A percentile compares a stretch with the other conserved stretches of the same genome.
Conservation (phyloP, 2,113 vertebrate species). For the Lampris megalopsis region DNA sequence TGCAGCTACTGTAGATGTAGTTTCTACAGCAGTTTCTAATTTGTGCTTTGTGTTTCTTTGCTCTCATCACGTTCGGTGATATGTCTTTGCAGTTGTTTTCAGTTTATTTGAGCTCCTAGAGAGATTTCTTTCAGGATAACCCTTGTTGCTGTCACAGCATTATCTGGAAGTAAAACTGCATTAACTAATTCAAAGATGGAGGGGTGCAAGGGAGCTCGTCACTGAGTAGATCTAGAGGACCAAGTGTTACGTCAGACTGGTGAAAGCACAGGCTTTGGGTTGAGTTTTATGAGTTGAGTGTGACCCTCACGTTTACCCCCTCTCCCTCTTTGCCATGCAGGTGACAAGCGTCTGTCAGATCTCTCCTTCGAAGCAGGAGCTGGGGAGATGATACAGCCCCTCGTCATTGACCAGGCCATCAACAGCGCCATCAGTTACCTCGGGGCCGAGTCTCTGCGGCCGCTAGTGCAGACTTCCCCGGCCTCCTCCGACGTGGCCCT, state of each 20-base stretch:
- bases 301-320: constrained; percentile 1
- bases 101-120: too few species aligned
- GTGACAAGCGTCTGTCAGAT: constrained; percentile 93
- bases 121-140: too few species aligned
- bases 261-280: background rate
- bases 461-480: constrained; percentile 93
- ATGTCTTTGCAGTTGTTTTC: too few species aligned
- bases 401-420: constrained; percentile 98
- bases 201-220: too few species aligned
- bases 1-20: too few species aligned
- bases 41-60: too few species aligned
- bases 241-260: background rate
- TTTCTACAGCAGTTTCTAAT: too few species aligned
- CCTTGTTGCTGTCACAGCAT: too few species aligned
- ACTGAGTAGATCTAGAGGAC: too few species aligned
- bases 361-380: constrained; percentile 87
- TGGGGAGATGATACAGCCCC: constrained; percentile 92
- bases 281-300: background rate
- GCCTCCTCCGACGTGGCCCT: constrained; percentile 87
- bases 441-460: constrained; percentile 95
- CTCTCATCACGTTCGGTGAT: too few species aligned
- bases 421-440: constrained; percentile 98
- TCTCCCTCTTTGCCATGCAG: constrained; percentile 76
- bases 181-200: too few species aligned
- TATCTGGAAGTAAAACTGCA: too few species aligned